These are phyloP conservation scores for Setophaga kirtlandii DNA, from an alignment of 2,113 vertebrate species.

Conservation along the genomic window DNA sequence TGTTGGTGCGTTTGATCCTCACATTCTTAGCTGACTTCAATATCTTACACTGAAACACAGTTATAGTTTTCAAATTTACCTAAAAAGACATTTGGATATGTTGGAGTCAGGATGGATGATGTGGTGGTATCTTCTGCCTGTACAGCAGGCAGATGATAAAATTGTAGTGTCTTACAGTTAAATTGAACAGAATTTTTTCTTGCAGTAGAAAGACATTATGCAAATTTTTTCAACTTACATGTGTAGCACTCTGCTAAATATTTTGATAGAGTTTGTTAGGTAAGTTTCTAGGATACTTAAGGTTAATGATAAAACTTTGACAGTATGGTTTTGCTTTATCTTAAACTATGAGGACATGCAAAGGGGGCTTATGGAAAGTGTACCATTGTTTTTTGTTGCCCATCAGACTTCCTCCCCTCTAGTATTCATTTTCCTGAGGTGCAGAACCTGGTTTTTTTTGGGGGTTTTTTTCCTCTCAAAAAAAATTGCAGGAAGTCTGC, in stretches of 20 bases:
- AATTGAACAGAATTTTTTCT: background rate
- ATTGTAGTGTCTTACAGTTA: background rate
- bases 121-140: background rate
- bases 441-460: background rate
- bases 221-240: background rate
- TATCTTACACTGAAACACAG: background rate
- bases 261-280: background rate
- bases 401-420: background rate
- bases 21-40: background rate
- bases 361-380: background rate
- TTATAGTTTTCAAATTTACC: background rate
- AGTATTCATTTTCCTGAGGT: background rate
- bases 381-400: background rate
- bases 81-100: background rate
- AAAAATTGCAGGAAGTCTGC: background rate
- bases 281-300: background rate
- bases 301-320: background rate
- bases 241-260: background rate
- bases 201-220: background rate
- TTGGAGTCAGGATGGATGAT: background rate
- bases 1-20: background rate
- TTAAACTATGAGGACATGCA: background rate
- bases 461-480: rapidly evolving
- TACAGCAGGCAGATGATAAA: background rate
- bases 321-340: background rate